Conservation (phyloP, 2,113 vertebrate species). For the Campylomormyrus numenius region DNA sequence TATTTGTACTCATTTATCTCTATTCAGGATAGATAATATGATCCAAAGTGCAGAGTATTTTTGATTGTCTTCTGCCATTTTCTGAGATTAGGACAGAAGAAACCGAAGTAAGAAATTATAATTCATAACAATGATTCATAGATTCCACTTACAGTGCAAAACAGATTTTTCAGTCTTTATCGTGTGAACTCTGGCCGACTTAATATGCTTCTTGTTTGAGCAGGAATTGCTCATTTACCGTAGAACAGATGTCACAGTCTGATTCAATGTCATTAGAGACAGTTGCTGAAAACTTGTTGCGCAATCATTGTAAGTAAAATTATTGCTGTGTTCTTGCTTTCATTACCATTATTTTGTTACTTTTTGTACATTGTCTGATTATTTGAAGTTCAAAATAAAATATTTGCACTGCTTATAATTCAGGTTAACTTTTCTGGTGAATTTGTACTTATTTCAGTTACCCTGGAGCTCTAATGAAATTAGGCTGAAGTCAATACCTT, state of each 20-base stretch:
- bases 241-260: conserved; percentile 1
- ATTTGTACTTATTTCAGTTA: neutral
- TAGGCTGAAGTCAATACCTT: neutral
- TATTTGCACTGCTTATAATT: neutral
- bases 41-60: neutral
- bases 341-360: neutral
- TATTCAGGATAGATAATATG: neutral
- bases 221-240: neutral
- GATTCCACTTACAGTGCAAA: neutral
- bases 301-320: neutral
- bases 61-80: neutral
- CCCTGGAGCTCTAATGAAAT: neutral
- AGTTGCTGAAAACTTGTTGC: neutral
- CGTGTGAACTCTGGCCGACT: neutral
- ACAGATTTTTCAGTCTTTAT: neutral
- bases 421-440: neutral
- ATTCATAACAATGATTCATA: conserved; percentile 14
- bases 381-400: neutral
- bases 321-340: neutral
- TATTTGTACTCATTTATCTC: neutral
- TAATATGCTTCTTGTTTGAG: neutral
- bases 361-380: neutral
- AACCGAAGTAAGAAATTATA: neutral
- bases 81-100: neutral
- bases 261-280: neutral